Conservation (phyloP, 2,113 vertebrate genomes). For the Callionymus lyra region DNA sequence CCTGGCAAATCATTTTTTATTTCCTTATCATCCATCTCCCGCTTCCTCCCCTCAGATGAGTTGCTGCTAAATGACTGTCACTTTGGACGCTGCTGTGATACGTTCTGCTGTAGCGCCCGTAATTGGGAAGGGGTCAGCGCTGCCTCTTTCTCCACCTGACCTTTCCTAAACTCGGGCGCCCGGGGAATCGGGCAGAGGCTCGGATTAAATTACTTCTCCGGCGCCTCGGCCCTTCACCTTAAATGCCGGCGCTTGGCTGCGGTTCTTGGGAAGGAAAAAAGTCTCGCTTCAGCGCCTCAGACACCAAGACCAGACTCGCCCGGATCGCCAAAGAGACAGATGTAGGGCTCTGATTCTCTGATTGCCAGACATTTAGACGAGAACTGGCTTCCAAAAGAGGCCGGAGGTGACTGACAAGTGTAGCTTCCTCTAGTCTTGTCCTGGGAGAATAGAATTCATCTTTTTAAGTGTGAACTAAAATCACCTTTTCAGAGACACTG, state of each 20-base stretch:
- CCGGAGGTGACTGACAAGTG: no score
- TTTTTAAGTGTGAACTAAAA: no score
- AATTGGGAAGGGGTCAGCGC: conserved; percentile 70
- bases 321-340: conserved; percentile 27
- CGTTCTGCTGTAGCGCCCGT: conserved; percentile 62
- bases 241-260: conserved; percentile 64
- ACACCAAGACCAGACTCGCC: conserved; percentile 31
- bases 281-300: conserved; percentile 47
- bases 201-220: conserved; percentile 71
- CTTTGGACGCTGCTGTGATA: conserved; percentile 61
- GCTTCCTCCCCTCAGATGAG: conserved; percentile 69
- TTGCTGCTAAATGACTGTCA: conserved; percentile 77
- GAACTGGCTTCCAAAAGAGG: no score
- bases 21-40: conserved; percentile 75
- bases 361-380: no score
- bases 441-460: no score
- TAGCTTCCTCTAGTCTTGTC: no score
- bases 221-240: conserved; percentile 67
- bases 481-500: no score
- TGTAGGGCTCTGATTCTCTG: no score
- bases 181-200: conserved; percentile 69
- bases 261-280: conserved; percentile 56
- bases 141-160: conserved; percentile 58
- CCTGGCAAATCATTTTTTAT: conserved; percentile 76
- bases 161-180: conserved; percentile 71